phyloP scores from a whole-genome alignment of 2,113 vertebrate species.

The Caretta caretta region DNA sequence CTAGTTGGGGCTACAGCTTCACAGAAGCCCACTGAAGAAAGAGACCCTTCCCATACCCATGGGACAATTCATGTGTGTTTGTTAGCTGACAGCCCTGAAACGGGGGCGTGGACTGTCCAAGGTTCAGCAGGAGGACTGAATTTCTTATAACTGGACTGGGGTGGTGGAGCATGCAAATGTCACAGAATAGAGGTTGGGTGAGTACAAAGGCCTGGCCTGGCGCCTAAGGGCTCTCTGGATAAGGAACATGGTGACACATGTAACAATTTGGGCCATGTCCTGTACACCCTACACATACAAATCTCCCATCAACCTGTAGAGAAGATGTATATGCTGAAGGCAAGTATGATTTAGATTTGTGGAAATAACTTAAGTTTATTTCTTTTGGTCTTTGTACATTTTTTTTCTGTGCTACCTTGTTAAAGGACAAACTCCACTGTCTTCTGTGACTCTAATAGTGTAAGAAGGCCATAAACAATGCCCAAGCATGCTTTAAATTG shows the following conservation, averaged over 20 bases:
- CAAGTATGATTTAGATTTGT: neutral
- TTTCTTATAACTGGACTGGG: neutral
- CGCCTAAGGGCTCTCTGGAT: no score
- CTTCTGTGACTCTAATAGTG: neutral
- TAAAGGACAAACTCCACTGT: neutral
- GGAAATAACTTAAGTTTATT: neutral
- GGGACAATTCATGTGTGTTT: no score
- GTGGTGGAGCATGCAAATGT: neutral
- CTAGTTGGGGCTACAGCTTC: no score
- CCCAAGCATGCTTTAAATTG: neutral
- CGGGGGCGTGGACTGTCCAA: neutral
- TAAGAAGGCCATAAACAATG: neutral
- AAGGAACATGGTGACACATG: no score
- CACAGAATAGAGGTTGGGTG: neutral
- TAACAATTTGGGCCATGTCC: neutral
- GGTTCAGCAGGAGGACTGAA: neutral
- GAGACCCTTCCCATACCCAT: no score
- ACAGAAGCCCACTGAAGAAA: no score
- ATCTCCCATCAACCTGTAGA: neutral
- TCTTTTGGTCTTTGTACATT: neutral
- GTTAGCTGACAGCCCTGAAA: no score
- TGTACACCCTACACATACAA: accelerated
- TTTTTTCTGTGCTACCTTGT: neutral
- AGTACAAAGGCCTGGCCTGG: neutral
- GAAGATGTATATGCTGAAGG: neutral